Conservation (phyloP, 1,140 invertebrate genomes). For the Drosophila prosaltans region DNA sequence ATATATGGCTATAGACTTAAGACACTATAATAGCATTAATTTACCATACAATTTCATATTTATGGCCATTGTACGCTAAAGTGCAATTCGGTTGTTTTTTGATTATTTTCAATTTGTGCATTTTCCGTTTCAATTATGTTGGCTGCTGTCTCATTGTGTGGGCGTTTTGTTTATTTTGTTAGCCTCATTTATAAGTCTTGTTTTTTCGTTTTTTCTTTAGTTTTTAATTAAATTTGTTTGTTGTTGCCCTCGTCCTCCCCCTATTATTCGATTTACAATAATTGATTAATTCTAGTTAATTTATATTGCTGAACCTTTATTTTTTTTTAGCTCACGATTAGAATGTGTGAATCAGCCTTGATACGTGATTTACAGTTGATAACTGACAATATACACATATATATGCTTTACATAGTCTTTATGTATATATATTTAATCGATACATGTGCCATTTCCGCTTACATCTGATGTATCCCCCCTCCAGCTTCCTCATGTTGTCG, state of each 20-base stretch:
- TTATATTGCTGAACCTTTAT: slow-evolving; percentile 34
- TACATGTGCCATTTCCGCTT: slow-evolving; percentile 8
- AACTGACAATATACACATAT: slow-evolving; percentile 26
- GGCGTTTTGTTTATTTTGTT: slow-evolving; percentile 70
- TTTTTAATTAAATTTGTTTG: slow-evolving; percentile 67
- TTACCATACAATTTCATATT: slow-evolving; percentile 79
- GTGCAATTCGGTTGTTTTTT: slow-evolving; percentile 58
- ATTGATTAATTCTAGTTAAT: slow-evolving; percentile 48
- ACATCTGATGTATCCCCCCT: background rate
- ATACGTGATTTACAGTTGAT: slow-evolving; percentile 45
- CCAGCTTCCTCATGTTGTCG: slow-evolving; percentile 1
- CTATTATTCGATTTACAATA: slow-evolving; percentile 39
- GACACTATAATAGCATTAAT: slow-evolving; percentile 79
- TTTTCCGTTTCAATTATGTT: slow-evolving; percentile 27
- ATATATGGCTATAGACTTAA: slow-evolving; percentile 46
- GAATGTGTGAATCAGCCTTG: slow-evolving; percentile 58
- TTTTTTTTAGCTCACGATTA: slow-evolving; percentile 27
- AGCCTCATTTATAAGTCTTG: slow-evolving; percentile 47
- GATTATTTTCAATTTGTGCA: slow-evolving; percentile 67
- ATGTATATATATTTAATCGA: background rate
- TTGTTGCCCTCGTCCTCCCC: slow-evolving; percentile 38
- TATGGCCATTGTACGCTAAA: slow-evolving; percentile 74
- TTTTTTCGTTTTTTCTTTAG: slow-evolving; percentile 57
- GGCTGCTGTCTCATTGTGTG: slow-evolving; percentile 45
- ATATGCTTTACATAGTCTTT: slow-evolving; percentile 18